Evolutionary conservation across 2,888 invertebrate genomes (phyloP), one percentile per base, ranked within the genome.

Genomic region (Sphaeridia pumilis): DNA sequence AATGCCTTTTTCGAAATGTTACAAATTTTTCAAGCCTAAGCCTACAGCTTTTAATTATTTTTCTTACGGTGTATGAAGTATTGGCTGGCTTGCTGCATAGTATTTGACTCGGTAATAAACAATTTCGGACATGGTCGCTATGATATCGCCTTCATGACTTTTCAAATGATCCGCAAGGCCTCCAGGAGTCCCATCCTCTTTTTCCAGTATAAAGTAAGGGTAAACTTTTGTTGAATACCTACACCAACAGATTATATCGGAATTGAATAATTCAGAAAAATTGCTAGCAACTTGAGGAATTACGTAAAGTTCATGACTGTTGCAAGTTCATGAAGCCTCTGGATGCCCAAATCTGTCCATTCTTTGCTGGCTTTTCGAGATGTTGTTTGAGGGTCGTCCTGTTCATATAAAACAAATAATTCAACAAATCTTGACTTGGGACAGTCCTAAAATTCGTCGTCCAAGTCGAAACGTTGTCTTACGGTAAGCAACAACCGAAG

Each of bases 101-200:
- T 26, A 3, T 20, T 41, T 14, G 3, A 26, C n/a, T 41, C 49
- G 22, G 27, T 49, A 49, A 10, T n/a, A 20, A 2, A 41, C 1
- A 3, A 49, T 27, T 41, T 49, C 49, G 5, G 27, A 27, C 3
- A 21, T 14, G 2, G 41, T 26, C 10, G 41, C 1, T 17, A 42
- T 28, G 7, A 41, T n/a, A 42, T 49, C 41, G 2, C 36, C 24
- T 38, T 36, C 20, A 31, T 31, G 5, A 5, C 4, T 21, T 35
- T 42, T 5, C 20, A 49, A 14, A n/a, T 49, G 41, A 3, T 20
- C 42, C 10, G 42, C 49, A 41, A 49, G 41, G 2, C 49, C 49
- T 14, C 20, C 28, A 5, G 41, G 14, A 3, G 45, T n/a, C 28
- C 7, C 31, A 31, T 31, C 31, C 31, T 7, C 10, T 31, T 14